These are phyloP conservation scores for Garrulus glandarius DNA, from an alignment of 2,797 vertebrate genomes.

Conservation along the genomic window DNA sequence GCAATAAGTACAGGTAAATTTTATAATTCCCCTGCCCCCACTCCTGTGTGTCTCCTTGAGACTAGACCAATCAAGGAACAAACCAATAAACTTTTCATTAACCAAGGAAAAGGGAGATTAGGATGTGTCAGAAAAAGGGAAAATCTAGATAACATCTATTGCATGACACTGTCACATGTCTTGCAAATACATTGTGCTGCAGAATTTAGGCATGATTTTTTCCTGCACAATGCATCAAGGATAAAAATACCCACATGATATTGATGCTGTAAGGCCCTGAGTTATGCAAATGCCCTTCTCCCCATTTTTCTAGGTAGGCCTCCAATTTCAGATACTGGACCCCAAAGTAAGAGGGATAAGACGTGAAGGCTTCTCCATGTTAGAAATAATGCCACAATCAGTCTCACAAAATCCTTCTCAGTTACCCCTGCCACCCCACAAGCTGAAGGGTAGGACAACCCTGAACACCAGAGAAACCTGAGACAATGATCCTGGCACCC, in stretches of 20 bases:
- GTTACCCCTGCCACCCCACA: neutral
- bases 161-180: neutral
- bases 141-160: neutral
- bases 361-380: neutral
- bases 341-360: neutral
- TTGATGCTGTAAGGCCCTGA: neutral
- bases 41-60: neutral
- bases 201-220: neutral
- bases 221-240: neutral
- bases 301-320: neutral
- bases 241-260: neutral
- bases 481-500: neutral
- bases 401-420: neutral
- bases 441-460: neutral
- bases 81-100: neutral
- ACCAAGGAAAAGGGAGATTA: neutral
- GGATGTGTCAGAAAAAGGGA: neutral
- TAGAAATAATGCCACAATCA: neutral
- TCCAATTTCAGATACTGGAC: neutral
- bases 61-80: neutral
- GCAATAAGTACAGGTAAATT: neutral
- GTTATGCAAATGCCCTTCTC: neutral
- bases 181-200: neutral
- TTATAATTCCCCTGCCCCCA: neutral
- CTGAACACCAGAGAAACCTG: neutral